A percentile compares a stretch with the other conserved stretches of the same genome.
These are phyloP conservation scores for Poecilia picta DNA, from an alignment of 2,797 vertebrate genomes.

Conservation along the genomic window DNA sequence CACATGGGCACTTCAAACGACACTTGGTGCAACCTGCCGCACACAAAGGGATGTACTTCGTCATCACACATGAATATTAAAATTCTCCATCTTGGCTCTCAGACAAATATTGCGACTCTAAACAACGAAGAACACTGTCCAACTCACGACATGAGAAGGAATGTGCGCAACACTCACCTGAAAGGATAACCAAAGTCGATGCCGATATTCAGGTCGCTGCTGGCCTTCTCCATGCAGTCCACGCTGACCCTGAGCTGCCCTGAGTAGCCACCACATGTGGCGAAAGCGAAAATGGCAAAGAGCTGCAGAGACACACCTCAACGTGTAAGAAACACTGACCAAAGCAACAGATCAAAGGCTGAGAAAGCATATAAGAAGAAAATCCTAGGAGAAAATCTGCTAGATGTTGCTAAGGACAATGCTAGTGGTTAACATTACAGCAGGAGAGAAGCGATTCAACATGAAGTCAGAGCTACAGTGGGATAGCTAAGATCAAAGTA, in stretches of 20 bases:
- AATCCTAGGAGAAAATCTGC: background rate
- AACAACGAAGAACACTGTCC: background rate
- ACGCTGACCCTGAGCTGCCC: conserved; percentile 95
- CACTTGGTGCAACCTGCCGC: conserved; percentile 90
- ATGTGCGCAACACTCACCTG: conserved; percentile 82
- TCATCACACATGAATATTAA: background rate
- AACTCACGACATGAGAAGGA: background rate
- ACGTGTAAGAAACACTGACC: background rate
- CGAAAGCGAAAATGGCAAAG: conserved; percentile 99
- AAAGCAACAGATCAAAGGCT: background rate
- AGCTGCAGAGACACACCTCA: conserved; percentile 79
- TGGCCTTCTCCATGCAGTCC: conserved; percentile 95
- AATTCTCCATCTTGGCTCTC: background rate
- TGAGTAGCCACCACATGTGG: conserved; percentile 97
- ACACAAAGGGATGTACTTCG: background rate
- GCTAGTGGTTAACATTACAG: background rate
- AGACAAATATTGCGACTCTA: background rate
- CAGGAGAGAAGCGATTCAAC: background rate
- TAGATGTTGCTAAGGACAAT: background rate
- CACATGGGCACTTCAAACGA: conserved; percentile 92
- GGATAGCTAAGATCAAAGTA: background rate
- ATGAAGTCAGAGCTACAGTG: background rate
- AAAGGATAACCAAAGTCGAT: conserved; percentile 95
- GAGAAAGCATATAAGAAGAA: background rate
- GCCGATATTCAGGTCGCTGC: conserved; percentile 94